These are phyloP conservation scores for Sorex araneus DNA, from an alignment of 2,113 vertebrate species.

Conservation along the genomic window DNA sequence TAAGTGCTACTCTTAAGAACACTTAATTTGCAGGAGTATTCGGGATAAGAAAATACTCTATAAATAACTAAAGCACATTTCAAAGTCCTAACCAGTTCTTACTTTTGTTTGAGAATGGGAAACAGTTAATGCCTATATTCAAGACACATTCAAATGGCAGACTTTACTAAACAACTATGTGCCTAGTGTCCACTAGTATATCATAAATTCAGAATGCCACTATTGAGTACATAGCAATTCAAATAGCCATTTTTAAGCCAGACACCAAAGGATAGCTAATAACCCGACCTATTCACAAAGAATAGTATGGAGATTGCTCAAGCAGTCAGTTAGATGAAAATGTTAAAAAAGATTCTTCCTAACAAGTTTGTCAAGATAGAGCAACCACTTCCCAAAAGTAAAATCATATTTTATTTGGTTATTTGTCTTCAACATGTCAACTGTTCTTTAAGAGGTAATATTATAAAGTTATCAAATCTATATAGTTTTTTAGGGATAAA, in stretches of 20 bases:
- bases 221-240: neutral
- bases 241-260: neutral
- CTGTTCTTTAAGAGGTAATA: neutral
- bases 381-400: slow-evolving; percentile 17
- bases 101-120: neutral
- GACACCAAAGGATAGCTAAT: neutral
- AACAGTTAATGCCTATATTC: neutral
- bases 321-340: neutral
- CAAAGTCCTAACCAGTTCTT: neutral
- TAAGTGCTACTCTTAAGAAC: slow-evolving; percentile 14
- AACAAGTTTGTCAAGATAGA: neutral
- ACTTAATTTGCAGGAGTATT: neutral
- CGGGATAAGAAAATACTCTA: neutral
- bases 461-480: neutral
- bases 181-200: neutral
- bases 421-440: neutral
- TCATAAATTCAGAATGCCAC: neutral
- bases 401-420: neutral
- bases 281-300: slow-evolving; percentile 17
- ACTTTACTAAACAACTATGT: neutral
- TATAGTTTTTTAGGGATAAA: slow-evolving; percentile 5
- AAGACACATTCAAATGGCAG: neutral
- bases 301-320: neutral
- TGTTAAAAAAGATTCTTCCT: neutral
- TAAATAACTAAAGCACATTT: slow-evolving; percentile 41